A percentile compares a stretch with the other conserved stretches of the same genome.
These are phyloP conservation scores for Sepiola atlantica DNA, from an alignment of 2,888 invertebrate species.

Conservation along the genomic window DNA sequence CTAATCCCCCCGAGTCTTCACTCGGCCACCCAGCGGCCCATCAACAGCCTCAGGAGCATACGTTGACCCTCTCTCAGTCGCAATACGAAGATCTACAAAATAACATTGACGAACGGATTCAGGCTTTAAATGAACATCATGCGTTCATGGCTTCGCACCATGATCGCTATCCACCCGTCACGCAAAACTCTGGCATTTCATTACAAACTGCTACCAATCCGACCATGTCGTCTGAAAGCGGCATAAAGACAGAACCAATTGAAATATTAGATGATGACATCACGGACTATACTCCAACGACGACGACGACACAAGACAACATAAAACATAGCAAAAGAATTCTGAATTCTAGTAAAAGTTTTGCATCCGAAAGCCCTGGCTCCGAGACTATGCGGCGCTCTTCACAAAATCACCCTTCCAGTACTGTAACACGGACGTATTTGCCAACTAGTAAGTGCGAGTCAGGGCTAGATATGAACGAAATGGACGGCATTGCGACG, in stretches of 20 bases:
- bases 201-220: not conserved
- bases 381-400: not conserved
- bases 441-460: constrained; percentile 34
- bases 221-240: not conserved
- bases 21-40: not conserved
- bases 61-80: not conserved
- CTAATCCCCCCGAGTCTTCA: not conserved
- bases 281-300: not conserved
- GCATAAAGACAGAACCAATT: constrained; percentile 42
- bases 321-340: constrained; percentile 25
- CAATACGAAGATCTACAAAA: not conserved
- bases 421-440: constrained; percentile 37
- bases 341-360: constrained; percentile 39
- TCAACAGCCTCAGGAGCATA: not conserved
- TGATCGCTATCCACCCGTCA: not conserved
- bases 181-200: not conserved
- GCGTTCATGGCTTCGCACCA: constrained; percentile 1
- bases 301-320: not conserved
- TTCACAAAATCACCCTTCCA: not conserved
- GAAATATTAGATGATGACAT: constrained; percentile 42
- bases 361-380: not conserved
- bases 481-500: constrained; percentile 35
- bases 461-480: not conserved
- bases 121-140: not conserved
- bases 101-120: not conserved